Base-by-base conservation (phyloP, 2,797 vertebrate species). In the Tapirus indicus region DNA sequence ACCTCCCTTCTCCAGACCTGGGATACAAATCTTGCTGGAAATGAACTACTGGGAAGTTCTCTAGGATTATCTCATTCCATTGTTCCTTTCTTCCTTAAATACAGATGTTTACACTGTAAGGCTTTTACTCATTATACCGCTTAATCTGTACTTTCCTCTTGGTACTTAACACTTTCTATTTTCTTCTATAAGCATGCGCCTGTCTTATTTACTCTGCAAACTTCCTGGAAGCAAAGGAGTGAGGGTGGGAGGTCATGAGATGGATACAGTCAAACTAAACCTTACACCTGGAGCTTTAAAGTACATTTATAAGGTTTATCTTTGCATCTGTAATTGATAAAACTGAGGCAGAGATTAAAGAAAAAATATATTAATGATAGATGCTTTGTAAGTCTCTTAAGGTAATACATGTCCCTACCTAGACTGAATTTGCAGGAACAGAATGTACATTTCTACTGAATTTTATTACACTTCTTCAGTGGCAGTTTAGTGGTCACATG, bases 121-220 rank as follows among this genome's bases (percentile, higher is more conserved):
- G 54, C 32, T 87, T 91, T 64, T 25, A 88, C 69, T 93, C 58
- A 79, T 27, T 77, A 54, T 14, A 85, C 18, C 52, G 58, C n/a
- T 64, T 74, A 91, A 92, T 88, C 25, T 78, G 72, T 71, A 68
- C 66, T 88, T 97, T 97, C 69, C 35, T 95, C 94, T 56, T 20
- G 60, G 47, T 56, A 77, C 16, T 84, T 35, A 69, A 84, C 58
- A 78, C n/a, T 87, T 56, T 80, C 69, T 72, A 52, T n/a, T 92
- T 92, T 86, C 49, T 58, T 92, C 94, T 56, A 85, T 78, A 95
- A 96, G 72, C 69, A 84, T 16, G 20, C 58, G 60, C 35, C 52
- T 52, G n/a, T 38, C 80, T 69, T 83, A 72, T 95, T 96, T 74
- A 60, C 69, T 83, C 64, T 60, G 27, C 35, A 96, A 96, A 90